Percentiles rank a stretch among this genome's conserved stretches.
Conservation (phyloP, 2,888 invertebrate genomes). For the Aspidiotus destructor region DNA sequence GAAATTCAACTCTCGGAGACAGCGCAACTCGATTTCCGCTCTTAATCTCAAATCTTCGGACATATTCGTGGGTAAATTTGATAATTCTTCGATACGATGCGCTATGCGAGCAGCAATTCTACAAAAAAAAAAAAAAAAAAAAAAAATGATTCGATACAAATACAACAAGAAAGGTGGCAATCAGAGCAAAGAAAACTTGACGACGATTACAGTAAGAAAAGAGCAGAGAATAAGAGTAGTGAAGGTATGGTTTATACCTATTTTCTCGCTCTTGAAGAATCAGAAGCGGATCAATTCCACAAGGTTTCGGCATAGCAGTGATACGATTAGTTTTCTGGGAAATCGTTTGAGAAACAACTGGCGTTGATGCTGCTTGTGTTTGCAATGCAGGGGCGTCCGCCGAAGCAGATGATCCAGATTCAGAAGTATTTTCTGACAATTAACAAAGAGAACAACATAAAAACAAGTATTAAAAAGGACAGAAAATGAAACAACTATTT, state of each 20-base stretch:
- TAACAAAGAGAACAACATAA: too few species aligned
- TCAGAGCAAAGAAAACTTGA: too few species aligned
- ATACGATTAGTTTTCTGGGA: slow-evolving; percentile 47
- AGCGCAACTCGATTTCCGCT: slow-evolving; percentile 89
- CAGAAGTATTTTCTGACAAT: not conserved
- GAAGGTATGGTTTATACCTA: slow-evolving; percentile 47
- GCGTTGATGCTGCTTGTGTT: slow-evolving; percentile 41
- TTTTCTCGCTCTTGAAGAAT: slow-evolving; percentile 92
- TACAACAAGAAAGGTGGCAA: too few species aligned
- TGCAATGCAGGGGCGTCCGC: slow-evolving; percentile 33
- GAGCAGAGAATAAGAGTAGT: too few species aligned
- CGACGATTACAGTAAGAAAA: too few species aligned
- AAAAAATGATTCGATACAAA: too few species aligned
- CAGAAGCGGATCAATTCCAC: slow-evolving; percentile 85
- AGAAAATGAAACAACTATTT: too few species aligned
- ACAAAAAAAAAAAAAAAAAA: not conserved
- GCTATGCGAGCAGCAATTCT: slow-evolving; percentile 74
- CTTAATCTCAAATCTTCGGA: slow-evolving; percentile 83
- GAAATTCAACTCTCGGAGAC: slow-evolving; percentile 86
- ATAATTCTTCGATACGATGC: slow-evolving; percentile 79
- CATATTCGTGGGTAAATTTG: slow-evolving; percentile 77
- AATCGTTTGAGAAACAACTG: slow-evolving; percentile 41
- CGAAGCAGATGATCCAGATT: not conserved
- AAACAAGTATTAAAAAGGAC: too few species aligned
- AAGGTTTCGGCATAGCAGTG: slow-evolving; percentile 83